These are phyloP conservation scores for Parambassis ranga DNA, from an alignment of 2,797 vertebrate species.

Conservation along the genomic window DNA sequence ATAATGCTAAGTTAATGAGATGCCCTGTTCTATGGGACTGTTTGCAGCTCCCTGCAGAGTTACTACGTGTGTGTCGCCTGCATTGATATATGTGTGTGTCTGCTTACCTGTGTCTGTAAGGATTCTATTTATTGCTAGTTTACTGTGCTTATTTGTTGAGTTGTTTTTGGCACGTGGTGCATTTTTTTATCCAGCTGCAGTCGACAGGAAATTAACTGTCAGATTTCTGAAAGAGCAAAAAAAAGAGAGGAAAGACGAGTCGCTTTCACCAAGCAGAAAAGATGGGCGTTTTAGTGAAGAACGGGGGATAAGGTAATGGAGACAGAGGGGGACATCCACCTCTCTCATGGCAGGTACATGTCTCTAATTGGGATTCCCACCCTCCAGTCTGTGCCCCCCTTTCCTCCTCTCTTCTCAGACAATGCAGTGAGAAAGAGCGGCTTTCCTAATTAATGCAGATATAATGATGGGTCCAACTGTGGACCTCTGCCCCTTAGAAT, in stretches of 20 bases:
- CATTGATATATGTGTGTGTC: slow-evolving; percentile 33
- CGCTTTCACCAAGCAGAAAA: slow-evolving; percentile 8
- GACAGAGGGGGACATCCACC: slow-evolving; percentile 31
- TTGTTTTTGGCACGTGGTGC: neutral
- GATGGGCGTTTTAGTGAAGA: slow-evolving; percentile 24
- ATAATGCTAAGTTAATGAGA: slow-evolving; percentile 72
- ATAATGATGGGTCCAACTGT: slow-evolving; percentile 77
- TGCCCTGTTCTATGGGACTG: slow-evolving; percentile 51
- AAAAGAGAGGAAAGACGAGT: no score
- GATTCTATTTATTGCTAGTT: neutral
- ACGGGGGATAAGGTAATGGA: slow-evolving; percentile 46
- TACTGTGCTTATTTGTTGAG: neutral
- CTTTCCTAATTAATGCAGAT: slow-evolving; percentile 76
- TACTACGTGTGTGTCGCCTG: slow-evolving; percentile 11
- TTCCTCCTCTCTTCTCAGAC: slow-evolving; percentile 40
- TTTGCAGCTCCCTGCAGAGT: slow-evolving; percentile 59
- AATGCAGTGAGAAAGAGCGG: slow-evolving; percentile 42
- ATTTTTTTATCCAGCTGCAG: slow-evolving; percentile 4
- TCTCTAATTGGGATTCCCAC: slow-evolving; percentile 67
- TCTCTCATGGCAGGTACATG: slow-evolving; percentile 69
- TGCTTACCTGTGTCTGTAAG: slow-evolving; percentile 7
- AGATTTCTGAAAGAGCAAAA: slow-evolving; percentile 35
- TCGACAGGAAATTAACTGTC: slow-evolving; percentile 64
- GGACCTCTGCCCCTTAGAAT: slow-evolving; percentile 69
- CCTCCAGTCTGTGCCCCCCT: neutral